phyloP scores from a whole-genome alignment of 2,888 invertebrate species.

The Cerceris ruficornis region DNA sequence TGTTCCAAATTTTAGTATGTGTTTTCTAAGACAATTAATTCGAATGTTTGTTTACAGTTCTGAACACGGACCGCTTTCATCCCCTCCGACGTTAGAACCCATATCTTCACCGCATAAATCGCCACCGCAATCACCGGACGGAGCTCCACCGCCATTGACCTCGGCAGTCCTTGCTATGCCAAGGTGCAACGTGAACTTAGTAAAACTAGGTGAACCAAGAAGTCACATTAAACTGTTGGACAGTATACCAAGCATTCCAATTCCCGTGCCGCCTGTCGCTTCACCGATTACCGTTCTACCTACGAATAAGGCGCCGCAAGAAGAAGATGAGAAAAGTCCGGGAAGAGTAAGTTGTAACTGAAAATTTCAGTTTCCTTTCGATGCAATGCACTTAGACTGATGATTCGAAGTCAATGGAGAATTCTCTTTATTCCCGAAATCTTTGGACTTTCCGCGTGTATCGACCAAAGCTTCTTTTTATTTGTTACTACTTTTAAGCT shows the following conservation, averaged over 20 bases:
- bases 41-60: slow-evolving; percentile 53
- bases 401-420: no score
- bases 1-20: not conserved
- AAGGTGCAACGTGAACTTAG: slow-evolving; percentile 77
- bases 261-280: slow-evolving; percentile 70
- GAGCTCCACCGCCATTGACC: slow-evolving; percentile 52
- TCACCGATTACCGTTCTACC: slow-evolving; percentile 70
- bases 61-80: slow-evolving; percentile 55
- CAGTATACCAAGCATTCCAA: slow-evolving; percentile 77
- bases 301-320: slow-evolving; percentile 58
- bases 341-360: slow-evolving; percentile 43
- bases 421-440: no score
- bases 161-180: slow-evolving; percentile 70
- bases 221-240: slow-evolving; percentile 78
- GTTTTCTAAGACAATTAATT: not conserved
- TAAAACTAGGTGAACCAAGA: slow-evolving; percentile 76
- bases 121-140: slow-evolving; percentile 49
- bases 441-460: no score
- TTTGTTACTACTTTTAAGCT: no score
- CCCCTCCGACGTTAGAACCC: slow-evolving; percentile 55
- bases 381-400: not conserved
- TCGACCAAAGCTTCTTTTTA: no score
- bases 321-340: slow-evolving; percentile 71
- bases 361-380: not conserved
- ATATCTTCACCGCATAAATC: slow-evolving; percentile 62